Evolutionary conservation across 2,113 vertebrate species (phyloP).

Genomic region (Dolichallabes microphthalmus): DNA sequence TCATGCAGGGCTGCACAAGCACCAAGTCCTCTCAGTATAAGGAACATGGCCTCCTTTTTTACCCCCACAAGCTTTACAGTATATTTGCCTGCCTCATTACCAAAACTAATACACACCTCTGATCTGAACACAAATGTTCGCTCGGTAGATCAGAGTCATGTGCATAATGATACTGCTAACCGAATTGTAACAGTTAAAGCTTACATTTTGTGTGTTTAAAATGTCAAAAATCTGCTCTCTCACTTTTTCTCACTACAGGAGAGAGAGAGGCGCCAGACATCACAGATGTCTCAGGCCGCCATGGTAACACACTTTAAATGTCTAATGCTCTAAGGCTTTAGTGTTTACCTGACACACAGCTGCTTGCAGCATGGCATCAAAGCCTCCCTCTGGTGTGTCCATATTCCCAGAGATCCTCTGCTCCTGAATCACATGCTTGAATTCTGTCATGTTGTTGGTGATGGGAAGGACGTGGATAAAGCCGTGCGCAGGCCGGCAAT

Average conservation of each 20-base stretch:
- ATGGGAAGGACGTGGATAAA: constrained; percentile 92
- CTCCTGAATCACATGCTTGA: constrained; percentile 84
- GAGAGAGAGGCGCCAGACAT: background rate
- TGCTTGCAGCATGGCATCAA: constrained; percentile 96
- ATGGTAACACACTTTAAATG: background rate
- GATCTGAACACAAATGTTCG: background rate
- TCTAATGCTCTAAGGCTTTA: background rate
- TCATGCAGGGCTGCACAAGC: background rate
- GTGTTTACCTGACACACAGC: constrained; percentile 88
- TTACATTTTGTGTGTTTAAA: background rate
- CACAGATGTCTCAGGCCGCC: background rate
- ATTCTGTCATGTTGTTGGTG: constrained; percentile 90
- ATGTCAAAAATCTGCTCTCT: background rate
- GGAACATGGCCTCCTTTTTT: background rate
- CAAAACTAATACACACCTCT: background rate
- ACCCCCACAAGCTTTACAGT: background rate
- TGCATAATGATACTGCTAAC: background rate
- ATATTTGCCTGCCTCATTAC: background rate
- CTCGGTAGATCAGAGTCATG: background rate
- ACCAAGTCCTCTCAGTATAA: background rate
- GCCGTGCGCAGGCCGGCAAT: constrained; percentile 91
- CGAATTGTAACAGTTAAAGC: background rate
- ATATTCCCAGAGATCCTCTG: constrained; percentile 96
- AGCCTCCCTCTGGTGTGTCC: constrained; percentile 94
- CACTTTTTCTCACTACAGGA: background rate